These are phyloP conservation scores for Pangasius krempfi DNA, from an alignment of 2,797 vertebrate species.

Conservation along the genomic window DNA sequence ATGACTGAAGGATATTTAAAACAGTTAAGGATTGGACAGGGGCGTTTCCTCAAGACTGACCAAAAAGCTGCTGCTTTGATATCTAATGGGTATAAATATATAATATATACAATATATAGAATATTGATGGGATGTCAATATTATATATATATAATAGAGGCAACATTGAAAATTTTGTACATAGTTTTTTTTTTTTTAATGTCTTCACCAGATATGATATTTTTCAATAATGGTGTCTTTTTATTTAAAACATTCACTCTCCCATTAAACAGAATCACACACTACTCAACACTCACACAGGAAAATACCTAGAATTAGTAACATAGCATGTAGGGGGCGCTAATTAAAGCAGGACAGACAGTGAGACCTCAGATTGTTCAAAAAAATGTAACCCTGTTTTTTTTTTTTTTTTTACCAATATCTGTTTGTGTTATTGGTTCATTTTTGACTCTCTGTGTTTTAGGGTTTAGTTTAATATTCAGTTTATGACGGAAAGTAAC, in stretches of 20 bases:
- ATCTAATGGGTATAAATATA: slow-evolving; percentile 69
- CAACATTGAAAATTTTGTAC: slow-evolving; percentile 76
- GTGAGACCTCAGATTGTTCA: slow-evolving; percentile 13
- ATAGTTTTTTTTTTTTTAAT: slow-evolving; percentile 73
- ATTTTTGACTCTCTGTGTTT: slow-evolving; percentile 3
- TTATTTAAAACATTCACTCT: slow-evolving; percentile 64
- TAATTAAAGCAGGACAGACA: slow-evolving; percentile 19
- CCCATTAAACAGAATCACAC: slow-evolving; percentile 37
- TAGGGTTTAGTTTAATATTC: not conserved
- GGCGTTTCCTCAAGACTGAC: slow-evolving; percentile 88
- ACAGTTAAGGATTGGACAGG: slow-evolving; percentile 76
- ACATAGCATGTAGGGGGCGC: slow-evolving; percentile 23
- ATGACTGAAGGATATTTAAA: slow-evolving; percentile 85
- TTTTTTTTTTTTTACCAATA: not conserved
- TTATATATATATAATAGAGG: slow-evolving; percentile 65
- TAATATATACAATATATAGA: slow-evolving; percentile 74
- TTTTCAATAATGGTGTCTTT: slow-evolving; percentile 53
- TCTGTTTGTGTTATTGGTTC: slow-evolving; percentile 1
- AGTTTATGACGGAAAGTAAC: not conserved
- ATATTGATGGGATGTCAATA: slow-evolving; percentile 67
- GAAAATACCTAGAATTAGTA: slow-evolving; percentile 18
- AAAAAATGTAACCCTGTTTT: not conserved
- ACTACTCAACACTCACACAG: slow-evolving; percentile 19
- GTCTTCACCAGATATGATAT: slow-evolving; percentile 71
- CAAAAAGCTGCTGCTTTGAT: slow-evolving; percentile 94